phyloP scores from a whole-genome alignment of 2,113 vertebrate species.

The Apistogramma diplotaenia region DNA sequence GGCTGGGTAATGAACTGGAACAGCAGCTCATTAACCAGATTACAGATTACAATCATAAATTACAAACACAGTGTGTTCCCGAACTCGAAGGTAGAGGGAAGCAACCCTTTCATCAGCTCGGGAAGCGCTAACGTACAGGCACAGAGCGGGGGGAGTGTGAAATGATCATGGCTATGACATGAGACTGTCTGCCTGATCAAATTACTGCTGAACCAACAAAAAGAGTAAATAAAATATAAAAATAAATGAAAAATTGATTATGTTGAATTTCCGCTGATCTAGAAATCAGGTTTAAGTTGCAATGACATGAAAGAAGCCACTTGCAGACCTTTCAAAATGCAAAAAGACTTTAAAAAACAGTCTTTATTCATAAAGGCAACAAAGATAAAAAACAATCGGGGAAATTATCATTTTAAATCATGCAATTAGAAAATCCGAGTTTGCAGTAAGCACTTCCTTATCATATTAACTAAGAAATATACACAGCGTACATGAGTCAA shows the following conservation, averaged over 20 bases:
- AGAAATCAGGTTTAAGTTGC: background rate
- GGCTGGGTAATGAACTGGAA: too few relatives aligned
- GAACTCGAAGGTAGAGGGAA: background rate
- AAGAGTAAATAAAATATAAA: background rate
- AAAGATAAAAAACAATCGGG: background rate
- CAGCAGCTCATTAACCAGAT: too few relatives aligned
- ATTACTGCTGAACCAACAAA: background rate
- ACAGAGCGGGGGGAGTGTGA: background rate
- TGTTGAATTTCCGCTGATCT: slow-evolving; percentile 4
- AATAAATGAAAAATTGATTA: slow-evolving; percentile 6
- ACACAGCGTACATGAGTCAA: background rate
- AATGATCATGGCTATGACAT: slow-evolving; percentile 20
- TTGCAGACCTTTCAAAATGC: background rate
- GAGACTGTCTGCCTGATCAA: slow-evolving; percentile 1
- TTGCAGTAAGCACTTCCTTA: background rate
- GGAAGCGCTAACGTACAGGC: background rate
- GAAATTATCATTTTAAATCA: background rate
- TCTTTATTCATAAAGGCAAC: background rate
- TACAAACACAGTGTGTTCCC: too few relatives aligned
- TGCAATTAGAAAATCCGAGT: background rate
- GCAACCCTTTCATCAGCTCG: background rate
- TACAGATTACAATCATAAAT: too few relatives aligned
- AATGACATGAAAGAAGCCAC: too few relatives aligned
- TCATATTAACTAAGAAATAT: background rate
- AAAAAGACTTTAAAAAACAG: background rate